phyloP scores from a whole-genome alignment of 2,888 invertebrate genomes.

The Silvanus unidentatus region DNA sequence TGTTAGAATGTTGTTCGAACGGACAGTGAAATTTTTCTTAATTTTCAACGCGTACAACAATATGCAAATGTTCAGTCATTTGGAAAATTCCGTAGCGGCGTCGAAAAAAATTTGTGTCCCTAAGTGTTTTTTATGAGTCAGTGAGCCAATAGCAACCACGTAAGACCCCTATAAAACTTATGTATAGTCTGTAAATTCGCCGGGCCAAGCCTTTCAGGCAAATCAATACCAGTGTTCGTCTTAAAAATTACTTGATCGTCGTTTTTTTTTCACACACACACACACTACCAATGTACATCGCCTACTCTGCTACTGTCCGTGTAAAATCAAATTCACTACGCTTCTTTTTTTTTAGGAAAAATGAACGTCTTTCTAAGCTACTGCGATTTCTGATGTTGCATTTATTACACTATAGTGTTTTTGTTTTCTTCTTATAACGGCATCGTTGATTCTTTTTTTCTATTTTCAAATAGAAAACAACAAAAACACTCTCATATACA shows the following conservation, averaged over 20 bases:
- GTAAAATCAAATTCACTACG: conserved; percentile 1
- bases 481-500: background rate
- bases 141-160: conserved; percentile 49
- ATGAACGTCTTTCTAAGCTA: conserved; percentile 7
- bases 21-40: conserved; percentile 38
- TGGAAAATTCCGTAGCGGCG: conserved; percentile 53
- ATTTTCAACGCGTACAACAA: conserved; percentile 39
- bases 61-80: conserved; percentile 51
- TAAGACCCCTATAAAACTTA: conserved; percentile 47
- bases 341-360: background rate
- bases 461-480: conserved; percentile 21
- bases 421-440: too few relatives aligned
- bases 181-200: conserved; percentile 47
- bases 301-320: background rate
- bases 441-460: conserved; percentile 24
- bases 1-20: too few relatives aligned
- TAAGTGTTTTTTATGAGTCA: conserved; percentile 47
- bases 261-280: too few relatives aligned
- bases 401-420: conserved; percentile 4
- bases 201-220: conserved; percentile 48
- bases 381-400: conserved; percentile 13
- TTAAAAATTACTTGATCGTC: conserved; percentile 35
- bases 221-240: conserved; percentile 47
- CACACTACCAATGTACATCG: too few relatives aligned
- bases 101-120: conserved; percentile 46